Evolutionary conservation across 2,888 invertebrate genomes (phyloP).

Genomic region (Pseudoips prasinana): DNA sequence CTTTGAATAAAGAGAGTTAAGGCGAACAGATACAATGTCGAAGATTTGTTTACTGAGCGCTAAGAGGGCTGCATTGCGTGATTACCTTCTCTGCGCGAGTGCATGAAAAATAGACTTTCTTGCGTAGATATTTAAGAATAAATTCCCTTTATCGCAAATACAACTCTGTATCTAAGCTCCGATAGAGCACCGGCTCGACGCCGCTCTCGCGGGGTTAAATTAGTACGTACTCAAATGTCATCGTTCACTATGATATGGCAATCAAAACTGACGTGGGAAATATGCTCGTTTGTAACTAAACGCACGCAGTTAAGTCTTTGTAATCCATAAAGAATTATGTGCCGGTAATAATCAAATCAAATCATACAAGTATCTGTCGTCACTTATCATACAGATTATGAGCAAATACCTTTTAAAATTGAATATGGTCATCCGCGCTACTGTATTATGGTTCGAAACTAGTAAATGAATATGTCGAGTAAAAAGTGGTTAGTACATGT

Average conservation of each 20-base stretch:
- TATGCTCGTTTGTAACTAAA: slow-evolving; percentile 74
- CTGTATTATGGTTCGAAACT: slow-evolving; percentile 29
- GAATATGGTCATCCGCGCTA: slow-evolving; percentile 22
- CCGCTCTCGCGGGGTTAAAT: slow-evolving; percentile 62
- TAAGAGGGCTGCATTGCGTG: slow-evolving; percentile 67
- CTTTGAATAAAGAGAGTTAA: slow-evolving; percentile 79
- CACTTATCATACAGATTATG: slow-evolving; percentile 25
- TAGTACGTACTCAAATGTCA: slow-evolving; percentile 73
- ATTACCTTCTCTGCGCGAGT: slow-evolving; percentile 48
- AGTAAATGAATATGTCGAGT: slow-evolving; percentile 34
- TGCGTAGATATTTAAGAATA: slow-evolving; percentile 48
- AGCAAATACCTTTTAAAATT: slow-evolving; percentile 21
- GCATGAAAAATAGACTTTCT: slow-evolving; percentile 61
- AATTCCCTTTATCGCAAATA: slow-evolving; percentile 40
- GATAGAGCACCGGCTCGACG: slow-evolving; percentile 54
- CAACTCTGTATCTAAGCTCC: slow-evolving; percentile 51
- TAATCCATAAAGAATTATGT: slow-evolving; percentile 73
- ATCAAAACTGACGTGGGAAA: slow-evolving; percentile 80
- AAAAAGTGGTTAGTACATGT: slow-evolving; percentile 51
- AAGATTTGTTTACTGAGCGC: slow-evolving; percentile 74
- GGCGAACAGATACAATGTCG: slow-evolving; percentile 76
- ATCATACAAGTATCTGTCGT: background rate
- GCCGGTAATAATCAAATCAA: slow-evolving; percentile 4
- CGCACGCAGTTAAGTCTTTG: slow-evolving; percentile 61
- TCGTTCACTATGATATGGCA: slow-evolving; percentile 76